These are phyloP conservation scores for Spongilla lacustris DNA, from an alignment of 37 sponge, comb jelly and placozoan genomes.

Conservation along the genomic window DNA sequence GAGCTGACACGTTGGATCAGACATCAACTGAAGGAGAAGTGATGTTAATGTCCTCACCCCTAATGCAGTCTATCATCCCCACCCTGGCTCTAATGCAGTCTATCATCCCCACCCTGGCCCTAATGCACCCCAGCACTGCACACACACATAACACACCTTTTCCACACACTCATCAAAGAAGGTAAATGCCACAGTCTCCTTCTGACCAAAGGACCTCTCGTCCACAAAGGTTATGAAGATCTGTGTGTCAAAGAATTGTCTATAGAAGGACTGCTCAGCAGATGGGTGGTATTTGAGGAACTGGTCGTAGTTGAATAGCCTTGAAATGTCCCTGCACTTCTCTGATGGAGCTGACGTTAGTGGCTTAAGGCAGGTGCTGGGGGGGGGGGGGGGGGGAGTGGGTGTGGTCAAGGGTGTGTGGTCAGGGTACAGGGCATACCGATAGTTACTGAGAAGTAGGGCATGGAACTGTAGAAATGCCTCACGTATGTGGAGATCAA, in stretches of 20 bases:
- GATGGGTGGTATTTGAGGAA: conserved; percentile 61
- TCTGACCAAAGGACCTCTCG: conserved; percentile 69
- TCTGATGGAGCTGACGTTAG: conserved; percentile 41
- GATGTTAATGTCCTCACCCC: not conserved
- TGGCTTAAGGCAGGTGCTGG: conserved; percentile 47
- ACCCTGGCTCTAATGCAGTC: no score
- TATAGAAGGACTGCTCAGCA: conserved; percentile 64
- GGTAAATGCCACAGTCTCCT: conserved; percentile 49
- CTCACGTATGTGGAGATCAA: conserved; percentile 76
- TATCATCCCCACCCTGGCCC: no score
- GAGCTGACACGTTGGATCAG: conserved; percentile 15
- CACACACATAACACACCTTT: conserved; percentile 52
- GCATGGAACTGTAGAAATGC: conserved; percentile 77
- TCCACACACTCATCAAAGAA: conserved; percentile 89
- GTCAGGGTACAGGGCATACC: conserved; percentile 13
- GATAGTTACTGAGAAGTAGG: conserved; percentile 55
- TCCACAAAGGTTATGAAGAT: conserved; percentile 79
- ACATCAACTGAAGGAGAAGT: conserved; percentile 21
- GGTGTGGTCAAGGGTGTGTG: not conserved
- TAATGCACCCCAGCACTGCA: no score
- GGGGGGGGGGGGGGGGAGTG: not conserved
- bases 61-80: no score
- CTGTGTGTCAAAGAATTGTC: conserved; percentile 80
- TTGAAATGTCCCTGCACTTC: conserved; percentile 32
- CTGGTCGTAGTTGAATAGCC: conserved; percentile 54